Base-by-base conservation (phyloP, 92 coral and sea anemone genomes). In the Phenganax marumi region DNA sequence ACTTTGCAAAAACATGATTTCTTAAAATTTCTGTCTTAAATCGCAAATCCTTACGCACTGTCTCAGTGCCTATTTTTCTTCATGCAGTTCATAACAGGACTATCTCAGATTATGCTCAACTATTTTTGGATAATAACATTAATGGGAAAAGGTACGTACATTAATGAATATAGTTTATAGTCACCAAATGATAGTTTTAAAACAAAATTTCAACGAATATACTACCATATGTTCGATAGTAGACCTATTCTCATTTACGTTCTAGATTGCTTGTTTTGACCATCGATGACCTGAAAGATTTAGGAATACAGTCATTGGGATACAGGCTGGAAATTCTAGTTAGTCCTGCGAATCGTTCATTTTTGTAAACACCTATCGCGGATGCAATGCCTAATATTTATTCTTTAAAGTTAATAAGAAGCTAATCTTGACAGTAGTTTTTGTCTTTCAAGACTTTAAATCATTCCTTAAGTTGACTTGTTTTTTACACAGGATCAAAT, bases 281-380 rank as follows among this genome's bases (percentile, higher is more conserved):
- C 10, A 90, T 85, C 6, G 91, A 91, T 19, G 86, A 86, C 51
- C 79, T 91, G 52, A 87, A 85, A 56, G 89, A 89, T 1, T 85
- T 91, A 47, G 97, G 97, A 21, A 72, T 91, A 12, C 91, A 89
- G 55, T 91, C 97, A 0, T 82, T 85, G 2, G 97, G 97, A 3
- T 87, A 87, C 82, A 77, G 93, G 75, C 85, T 91, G 76, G 97
- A 91, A 64, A 66, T 91, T 68, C 78, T 90, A 89, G 97, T 91
- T 78, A 84, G 84, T 18, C 14, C 1, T 3, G 8, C 43, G 5
- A 5, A 33, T 33, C 43, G 43, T 33, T 0, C 43, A 33, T 33
- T 33, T 33, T 33, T 33, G 5, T 33, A 33, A 0, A 33, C 43
- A 33, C 43, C 43, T 33, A 33, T 33, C 43, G 43, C 2, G 43